These are phyloP conservation scores for Peromyscus maniculatus DNA, from an alignment of 2,113 vertebrate genomes.

Conservation along the genomic window DNA sequence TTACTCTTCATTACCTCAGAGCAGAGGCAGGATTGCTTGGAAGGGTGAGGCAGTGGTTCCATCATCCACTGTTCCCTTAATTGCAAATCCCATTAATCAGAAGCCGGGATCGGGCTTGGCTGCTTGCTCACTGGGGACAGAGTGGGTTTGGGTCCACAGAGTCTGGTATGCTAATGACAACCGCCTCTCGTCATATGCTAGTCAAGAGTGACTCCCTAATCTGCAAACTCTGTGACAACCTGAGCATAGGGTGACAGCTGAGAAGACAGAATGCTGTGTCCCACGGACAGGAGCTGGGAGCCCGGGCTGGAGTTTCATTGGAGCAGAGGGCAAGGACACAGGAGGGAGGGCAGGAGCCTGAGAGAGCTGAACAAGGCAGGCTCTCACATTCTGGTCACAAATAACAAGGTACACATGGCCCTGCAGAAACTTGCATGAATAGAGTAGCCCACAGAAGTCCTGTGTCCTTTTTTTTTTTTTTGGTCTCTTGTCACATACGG, in stretches of 20 bases:
- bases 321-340: conserved; percentile 55
- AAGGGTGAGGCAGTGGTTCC: conserved; percentile 28
- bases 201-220: conserved; percentile 72
- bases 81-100: conserved; percentile 80
- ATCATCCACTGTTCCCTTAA: conserved; percentile 64
- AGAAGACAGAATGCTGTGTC: neutral
- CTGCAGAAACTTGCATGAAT: neutral
- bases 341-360: conserved; percentile 84
- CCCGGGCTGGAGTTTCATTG: conserved; percentile 9
- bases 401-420: conserved; percentile 75
- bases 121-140: neutral
- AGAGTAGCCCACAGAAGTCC: neutral
- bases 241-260: conserved; percentile 71
- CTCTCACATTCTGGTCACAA: conserved; percentile 86
- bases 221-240: conserved; percentile 73
- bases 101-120: conserved; percentile 37
- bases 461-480: too few species aligned
- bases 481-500: conserved; percentile 82
- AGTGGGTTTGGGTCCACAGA: conserved; percentile 70
- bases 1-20: conserved; percentile 80
- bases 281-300: fast-evolving
- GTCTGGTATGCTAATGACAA: conserved; percentile 61
- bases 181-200: conserved; percentile 67
- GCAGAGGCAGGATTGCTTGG: conserved; percentile 75
- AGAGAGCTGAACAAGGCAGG: conserved; percentile 80